A percentile compares a stretch with the other conserved stretches of the same genome.
Evolutionary conservation across 2,113 vertebrate genomes (phyloP).

Genomic region (Platysternon megacephalum): DNA sequence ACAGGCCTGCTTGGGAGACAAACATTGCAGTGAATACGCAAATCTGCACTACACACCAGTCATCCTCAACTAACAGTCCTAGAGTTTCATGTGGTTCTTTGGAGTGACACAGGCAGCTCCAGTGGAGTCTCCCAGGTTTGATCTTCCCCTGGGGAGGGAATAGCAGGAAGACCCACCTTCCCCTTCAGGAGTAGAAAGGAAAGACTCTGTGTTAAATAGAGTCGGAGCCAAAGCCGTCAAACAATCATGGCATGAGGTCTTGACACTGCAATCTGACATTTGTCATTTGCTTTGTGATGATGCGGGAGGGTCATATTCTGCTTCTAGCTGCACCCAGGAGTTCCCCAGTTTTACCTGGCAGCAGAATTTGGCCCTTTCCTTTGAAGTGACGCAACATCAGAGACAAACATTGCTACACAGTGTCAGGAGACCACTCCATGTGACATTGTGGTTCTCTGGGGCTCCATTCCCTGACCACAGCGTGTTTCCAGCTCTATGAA

Average conservation of each 20-base stretch:
- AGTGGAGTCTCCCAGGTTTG: neutral
- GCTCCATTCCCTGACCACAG: neutral
- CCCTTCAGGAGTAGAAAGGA: neutral
- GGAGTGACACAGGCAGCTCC: neutral
- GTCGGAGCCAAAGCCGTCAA: neutral
- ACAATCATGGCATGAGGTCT: neutral
- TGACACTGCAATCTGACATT: neutral
- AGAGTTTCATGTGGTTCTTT: fast-evolving
- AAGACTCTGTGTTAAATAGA: neutral
- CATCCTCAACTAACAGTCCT: neutral
- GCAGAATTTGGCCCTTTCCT: neutral
- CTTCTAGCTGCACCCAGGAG: neutral
- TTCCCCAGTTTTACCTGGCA: neutral
- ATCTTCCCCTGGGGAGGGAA: neutral
- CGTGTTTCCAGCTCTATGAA: fast-evolving
- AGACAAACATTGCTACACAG: neutral
- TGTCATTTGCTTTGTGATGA: neutral
- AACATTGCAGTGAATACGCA: neutral
- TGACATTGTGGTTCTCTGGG: neutral
- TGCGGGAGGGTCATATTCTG: neutral
- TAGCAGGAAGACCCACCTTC: neutral
- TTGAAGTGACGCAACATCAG: neutral
- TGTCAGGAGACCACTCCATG: neutral
- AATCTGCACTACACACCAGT: neutral
- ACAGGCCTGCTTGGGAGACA: slow-evolving; percentile 57